Conservation (phyloP, 2,888 invertebrate genomes). For the Idaea dimidiata region DNA sequence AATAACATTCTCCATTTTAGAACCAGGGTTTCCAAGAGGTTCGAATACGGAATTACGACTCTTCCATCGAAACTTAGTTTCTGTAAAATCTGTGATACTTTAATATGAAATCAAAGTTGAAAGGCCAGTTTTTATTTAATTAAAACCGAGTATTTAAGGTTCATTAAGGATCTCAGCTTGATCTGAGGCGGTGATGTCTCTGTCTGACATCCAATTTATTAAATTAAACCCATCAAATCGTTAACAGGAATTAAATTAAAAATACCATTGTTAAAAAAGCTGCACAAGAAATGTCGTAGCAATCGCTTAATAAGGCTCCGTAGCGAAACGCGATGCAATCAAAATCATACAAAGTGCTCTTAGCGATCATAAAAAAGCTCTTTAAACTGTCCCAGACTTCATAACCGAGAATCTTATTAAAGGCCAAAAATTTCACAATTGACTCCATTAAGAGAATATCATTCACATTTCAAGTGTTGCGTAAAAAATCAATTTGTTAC, state of each 20-base stretch:
- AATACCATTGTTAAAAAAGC: conserved; percentile 37
- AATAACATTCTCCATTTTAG: too few species aligned
- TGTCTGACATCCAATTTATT: conserved; percentile 25
- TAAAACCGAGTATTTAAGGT: conserved; percentile 18
- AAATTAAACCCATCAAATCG: conserved; percentile 37
- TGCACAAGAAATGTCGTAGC: conserved; percentile 41
- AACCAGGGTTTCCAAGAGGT: too few species aligned
- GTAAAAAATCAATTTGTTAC: conserved; percentile 23
- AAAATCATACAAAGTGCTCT: conserved; percentile 50
- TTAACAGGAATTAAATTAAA: conserved; percentile 42
- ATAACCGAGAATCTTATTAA: conserved; percentile 48
- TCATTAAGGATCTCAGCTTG: not conserved
- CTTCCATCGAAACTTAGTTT: not conserved
- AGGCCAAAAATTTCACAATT: conserved; percentile 53
- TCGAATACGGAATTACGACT: not conserved
- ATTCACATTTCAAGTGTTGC: conserved; percentile 38
- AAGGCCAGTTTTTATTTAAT: not conserved
- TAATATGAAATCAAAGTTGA: not conserved
- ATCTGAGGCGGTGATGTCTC: conserved; percentile 18
- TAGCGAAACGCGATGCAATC: conserved; percentile 51
- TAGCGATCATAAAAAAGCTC: conserved; percentile 52
- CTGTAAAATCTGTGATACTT: not conserved
- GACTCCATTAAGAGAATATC: conserved; percentile 38
- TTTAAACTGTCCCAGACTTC: conserved; percentile 53
- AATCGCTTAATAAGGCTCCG: conserved; percentile 55